Evolutionary conservation across 2,797 vertebrate genomes (phyloP).

Genomic region (Halcyon smyrnensis): DNA sequence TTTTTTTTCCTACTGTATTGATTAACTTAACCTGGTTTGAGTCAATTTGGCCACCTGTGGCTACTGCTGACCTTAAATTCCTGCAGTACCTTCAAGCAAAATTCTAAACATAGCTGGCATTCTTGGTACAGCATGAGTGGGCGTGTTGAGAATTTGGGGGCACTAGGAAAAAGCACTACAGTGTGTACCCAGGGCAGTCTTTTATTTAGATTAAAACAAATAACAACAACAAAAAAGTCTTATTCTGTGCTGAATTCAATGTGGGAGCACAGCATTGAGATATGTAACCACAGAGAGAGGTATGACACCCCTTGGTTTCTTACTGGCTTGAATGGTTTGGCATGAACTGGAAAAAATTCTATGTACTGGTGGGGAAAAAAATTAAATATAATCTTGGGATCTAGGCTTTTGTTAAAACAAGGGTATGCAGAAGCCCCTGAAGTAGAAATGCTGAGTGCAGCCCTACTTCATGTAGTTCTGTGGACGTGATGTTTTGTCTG

Average conservation of each 20-base stretch:
- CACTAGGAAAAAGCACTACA: neutral
- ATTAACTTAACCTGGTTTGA: constrained; percentile 10
- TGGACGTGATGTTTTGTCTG: neutral
- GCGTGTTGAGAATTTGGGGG: constrained; percentile 1
- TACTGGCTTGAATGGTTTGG: neutral
- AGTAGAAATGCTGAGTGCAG: neutral
- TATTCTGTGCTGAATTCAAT: neutral
- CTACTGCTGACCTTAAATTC: constrained; percentile 61
- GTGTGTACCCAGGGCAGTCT: neutral
- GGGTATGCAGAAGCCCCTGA: too few species aligned
- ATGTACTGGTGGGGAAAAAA: rapidly evolving
- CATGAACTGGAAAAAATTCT: neutral
- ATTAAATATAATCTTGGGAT: neutral
- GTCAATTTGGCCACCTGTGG: constrained; percentile 38
- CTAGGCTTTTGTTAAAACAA: neutral
- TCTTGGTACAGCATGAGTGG: constrained; percentile 28
- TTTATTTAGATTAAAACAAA: neutral
- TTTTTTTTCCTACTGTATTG: neutral
- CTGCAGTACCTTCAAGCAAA: constrained; percentile 64
- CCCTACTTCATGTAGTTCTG: neutral
- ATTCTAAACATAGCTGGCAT: constrained; percentile 72
- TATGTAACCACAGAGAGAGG: neutral
- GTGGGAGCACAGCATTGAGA: neutral
- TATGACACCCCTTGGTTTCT: neutral
- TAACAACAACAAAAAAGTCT: neutral